Conservation (phyloP, 2,113 vertebrate species). For the Pseudorhombus dupliciocellatus region DNA sequence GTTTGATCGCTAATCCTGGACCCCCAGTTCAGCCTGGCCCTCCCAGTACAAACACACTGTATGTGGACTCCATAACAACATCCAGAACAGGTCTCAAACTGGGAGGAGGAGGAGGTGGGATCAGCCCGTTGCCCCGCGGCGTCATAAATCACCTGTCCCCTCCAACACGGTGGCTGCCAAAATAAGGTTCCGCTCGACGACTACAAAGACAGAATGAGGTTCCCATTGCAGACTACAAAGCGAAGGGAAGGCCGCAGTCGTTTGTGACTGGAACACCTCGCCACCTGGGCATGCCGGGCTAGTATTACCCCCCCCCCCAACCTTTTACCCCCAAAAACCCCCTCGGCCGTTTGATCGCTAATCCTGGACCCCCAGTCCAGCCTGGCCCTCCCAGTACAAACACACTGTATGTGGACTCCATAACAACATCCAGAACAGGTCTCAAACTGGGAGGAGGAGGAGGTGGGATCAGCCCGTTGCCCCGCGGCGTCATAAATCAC, state of each 20-base stretch:
- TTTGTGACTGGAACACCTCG: conserved; percentile 32
- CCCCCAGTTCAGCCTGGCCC: conserved; percentile 15
- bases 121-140: conserved; percentile 18
- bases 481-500: conserved; percentile 67
- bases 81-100: conserved; percentile 54
- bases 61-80: conserved; percentile 61
- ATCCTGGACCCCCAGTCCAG: conserved; percentile 61
- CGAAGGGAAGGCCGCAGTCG: conserved; percentile 43
- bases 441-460: conserved; percentile 38
- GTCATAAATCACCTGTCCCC: conserved; percentile 73
- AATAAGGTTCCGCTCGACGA: conserved; percentile 59
- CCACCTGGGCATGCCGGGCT: too few relatives aligned
- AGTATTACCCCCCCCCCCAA: too few relatives aligned
- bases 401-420: conserved; percentile 44
- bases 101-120: conserved; percentile 44
- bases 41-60: conserved; percentile 43
- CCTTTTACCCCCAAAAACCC: conserved; percentile 16
- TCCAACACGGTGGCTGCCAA: conserved; percentile 59
- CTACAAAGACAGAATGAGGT: conserved; percentile 72
- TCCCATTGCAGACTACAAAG: conserved; percentile 70
- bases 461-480: conserved; percentile 37
- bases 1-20: conserved; percentile 81
- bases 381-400: conserved; percentile 31
- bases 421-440: conserved; percentile 70
- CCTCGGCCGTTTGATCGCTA: conserved; percentile 77